Conservation (phyloP, 2,113 vertebrate species). For the Erythrolamprus reginae region DNA sequence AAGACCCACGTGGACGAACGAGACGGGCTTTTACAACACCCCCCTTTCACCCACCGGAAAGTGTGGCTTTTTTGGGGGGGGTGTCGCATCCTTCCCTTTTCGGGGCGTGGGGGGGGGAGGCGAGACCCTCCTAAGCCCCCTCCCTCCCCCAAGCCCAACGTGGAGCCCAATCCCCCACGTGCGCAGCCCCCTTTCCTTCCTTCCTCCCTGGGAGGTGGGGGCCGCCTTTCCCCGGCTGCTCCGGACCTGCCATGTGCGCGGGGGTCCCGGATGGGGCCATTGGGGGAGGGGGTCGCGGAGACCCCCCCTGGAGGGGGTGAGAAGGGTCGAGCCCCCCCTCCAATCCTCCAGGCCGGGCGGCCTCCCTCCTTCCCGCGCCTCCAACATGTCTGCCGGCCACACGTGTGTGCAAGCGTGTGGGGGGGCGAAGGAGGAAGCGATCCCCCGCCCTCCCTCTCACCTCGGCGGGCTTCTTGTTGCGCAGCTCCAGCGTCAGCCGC, state of each 20-base stretch:
- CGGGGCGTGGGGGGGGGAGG: too few species aligned
- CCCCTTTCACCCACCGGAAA: too few species aligned
- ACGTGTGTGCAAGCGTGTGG: not conserved
- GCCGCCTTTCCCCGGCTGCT: too few species aligned
- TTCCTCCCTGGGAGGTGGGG: too few species aligned
- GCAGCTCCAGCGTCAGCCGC: slow-evolving; percentile 63
- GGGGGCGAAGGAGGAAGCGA: not conserved
- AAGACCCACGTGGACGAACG: not conserved
- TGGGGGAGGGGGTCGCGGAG: too few species aligned
- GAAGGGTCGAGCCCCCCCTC: too few species aligned
- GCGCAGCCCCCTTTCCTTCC: not conserved
- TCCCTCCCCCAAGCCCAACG: not conserved
- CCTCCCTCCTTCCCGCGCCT: not conserved
- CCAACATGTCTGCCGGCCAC: not conserved
- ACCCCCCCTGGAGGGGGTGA: too few species aligned
- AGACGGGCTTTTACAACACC: too few species aligned
- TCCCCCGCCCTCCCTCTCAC: not conserved
- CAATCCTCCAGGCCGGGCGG: too few species aligned
- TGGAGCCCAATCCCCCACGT: not conserved
- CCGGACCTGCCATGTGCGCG: not conserved
- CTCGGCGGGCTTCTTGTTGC: slow-evolving; percentile 68
- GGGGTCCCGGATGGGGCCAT: too few species aligned
- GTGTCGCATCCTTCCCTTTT: too few species aligned
- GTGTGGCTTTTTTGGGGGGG: too few species aligned
- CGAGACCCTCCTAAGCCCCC: not conserved